Base-by-base conservation (phyloP, 35 echinoderm and acorn worm species). In the Lytechinus pictus region DNA sequence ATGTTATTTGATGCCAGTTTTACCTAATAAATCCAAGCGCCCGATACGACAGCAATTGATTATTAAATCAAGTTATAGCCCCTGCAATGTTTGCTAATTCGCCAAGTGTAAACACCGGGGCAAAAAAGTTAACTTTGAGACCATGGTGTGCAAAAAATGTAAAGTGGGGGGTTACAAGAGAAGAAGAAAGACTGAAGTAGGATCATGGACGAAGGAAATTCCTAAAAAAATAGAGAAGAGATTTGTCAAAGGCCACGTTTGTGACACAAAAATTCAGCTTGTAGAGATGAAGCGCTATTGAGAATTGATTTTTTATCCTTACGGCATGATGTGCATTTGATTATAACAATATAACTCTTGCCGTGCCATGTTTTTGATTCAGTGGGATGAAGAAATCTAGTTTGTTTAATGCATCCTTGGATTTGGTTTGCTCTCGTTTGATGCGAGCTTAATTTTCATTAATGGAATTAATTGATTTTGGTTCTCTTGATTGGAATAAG, bases 11-110 rank as follows among this genome's bases (percentile, higher is more conserved):
- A 90, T 52, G 87, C 52, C 88, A 9, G 88, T 90, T 79, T 90
- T 90, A 90, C 88, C 88, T 90, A 90, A 90, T 90, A 90, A 90
- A 52, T 52, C 52, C 28, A 12, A 90, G 88, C 52, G 88, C 88
- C 88, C n/a, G 88, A 90, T 90, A 90, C 88, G 88, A 54, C 88
- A 90, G 88, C 88, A 90, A 90, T 90, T 90, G 88, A 90, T 90
- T 90, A 90, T 90, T 90, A 90, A 90, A 90, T 90, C 88, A 90
- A 90, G 88, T 90, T 90, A 90, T 90, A 90, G 88, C 88, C 52
- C 52, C 29, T 21, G 88, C 88, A 90, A 90, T 90, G 88, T 90
- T 90, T 90, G 88, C 88, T 90, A 90, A 90, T 90, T 90, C 88
- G 12, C 52, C 27, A 9, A 90, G 28, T 24, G 88, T 54, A 90